Base-by-base conservation (phyloP, 2,797 vertebrate species). In the Megaceryle alcyon region DNA sequence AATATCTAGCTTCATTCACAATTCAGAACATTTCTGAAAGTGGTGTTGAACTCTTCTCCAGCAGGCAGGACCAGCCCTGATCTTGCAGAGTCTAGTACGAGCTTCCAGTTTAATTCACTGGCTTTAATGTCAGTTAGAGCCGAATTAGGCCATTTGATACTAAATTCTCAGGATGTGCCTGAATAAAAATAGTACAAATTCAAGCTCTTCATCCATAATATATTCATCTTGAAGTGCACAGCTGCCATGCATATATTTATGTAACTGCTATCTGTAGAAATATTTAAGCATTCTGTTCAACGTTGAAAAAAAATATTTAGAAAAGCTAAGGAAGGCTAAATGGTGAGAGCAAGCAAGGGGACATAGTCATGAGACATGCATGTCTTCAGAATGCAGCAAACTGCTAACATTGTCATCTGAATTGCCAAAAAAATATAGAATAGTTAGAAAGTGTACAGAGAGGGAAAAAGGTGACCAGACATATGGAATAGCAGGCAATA, bases 141-240 rank as follows among this genome's bases (percentile, higher is more conserved):
- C 80, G 60, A 94, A 95, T 90, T 88, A 90, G 90, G 75, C 68
- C 60, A 85, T 90, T 96, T 87, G 71, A 85, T 80, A 78, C 75
- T 87, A 95, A 95, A 95, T 81, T 93, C 61, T 94, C 71, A 93
- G 83, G 88, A 93, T 93, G 22, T 94, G 75, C 88, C 92, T 85
- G 78, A 96, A 96, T 92, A 96, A 96, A 95, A 96, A 95, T 94
- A 94, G 93, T 94, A 92, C 43, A 93, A 94, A 92, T 95, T 96
- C 78, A 90, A 94, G 54, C 57, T 93, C 71, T 94, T 95, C 81
- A 87, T 85, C 77, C 54, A 80, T 87, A 94, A 96, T 88, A 93
- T 68, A 96, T 95, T 94, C 75, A 94, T 95, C 69, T 90, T 83
- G 83, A 95, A 96, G 80, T 88, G 86, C 82, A 95, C 93, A 95